Evolutionary conservation across 2,888 invertebrate species (phyloP).

Genomic region (Limenitis arthemis): DNA sequence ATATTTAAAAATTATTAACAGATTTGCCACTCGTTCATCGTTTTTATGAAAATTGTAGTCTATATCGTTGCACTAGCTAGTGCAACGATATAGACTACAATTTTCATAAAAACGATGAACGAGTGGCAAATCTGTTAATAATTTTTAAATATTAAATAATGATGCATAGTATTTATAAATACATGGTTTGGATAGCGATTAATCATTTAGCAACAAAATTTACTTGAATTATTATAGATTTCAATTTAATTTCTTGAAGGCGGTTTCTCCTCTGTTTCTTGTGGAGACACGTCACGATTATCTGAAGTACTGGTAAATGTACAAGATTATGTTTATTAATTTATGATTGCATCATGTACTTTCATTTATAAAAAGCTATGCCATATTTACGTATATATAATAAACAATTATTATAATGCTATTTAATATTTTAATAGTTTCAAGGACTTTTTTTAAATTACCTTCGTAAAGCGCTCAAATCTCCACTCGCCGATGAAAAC

Average conservation of each 20-base stretch:
- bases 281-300: conserved; percentile 15
- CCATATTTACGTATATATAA: not conserved
- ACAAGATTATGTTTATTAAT: conserved; percentile 4
- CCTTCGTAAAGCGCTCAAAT: conserved; percentile 94
- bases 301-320: conserved; percentile 20
- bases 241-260: conserved; percentile 15
- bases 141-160: not conserved
- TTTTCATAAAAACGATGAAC: too few relatives aligned
- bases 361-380: not conserved
- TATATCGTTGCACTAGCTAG: too few relatives aligned
- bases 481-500: conserved; percentile 95
- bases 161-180: not conserved
- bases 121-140: too few relatives aligned
- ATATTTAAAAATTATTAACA: not conserved
- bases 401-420: not conserved
- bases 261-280: conserved; percentile 12
- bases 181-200: conserved; percentile 1
- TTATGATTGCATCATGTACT: not conserved
- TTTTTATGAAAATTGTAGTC: too few relatives aligned
- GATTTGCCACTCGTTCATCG: too few relatives aligned
- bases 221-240: conserved; percentile 14
- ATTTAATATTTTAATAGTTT: conserved; percentile 4
- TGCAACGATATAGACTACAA: too few relatives aligned
- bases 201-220: conserved; percentile 9
- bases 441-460: conserved; percentile 38